Evolutionary conservation across 2,888 invertebrate species (phyloP), one percentile per base, ranked within the genome.

Genomic region (Venustoraphidia nigricollis): DNA sequence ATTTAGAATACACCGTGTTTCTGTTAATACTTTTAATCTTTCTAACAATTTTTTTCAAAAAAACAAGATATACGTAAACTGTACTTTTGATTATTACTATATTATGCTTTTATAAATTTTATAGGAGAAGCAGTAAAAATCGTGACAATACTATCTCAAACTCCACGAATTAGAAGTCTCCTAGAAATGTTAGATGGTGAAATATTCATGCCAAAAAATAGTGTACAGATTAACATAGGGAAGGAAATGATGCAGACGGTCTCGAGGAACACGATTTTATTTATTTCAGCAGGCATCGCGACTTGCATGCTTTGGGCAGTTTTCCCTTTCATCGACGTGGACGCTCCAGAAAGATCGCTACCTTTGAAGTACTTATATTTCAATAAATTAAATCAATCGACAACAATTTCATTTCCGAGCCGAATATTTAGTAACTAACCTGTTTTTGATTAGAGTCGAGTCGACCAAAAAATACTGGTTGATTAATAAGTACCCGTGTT

Each of bases 271-370:
- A 58, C 59, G 9, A 53, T 53, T 8, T 39, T 57, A 9, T 61
- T 63, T 50, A 47, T 60, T 9, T 45, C 49, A 5, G 55, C 59
- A 49, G 55, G 55, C 8, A n/a, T 59, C 8, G 50, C 52, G 3
- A 63, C 64, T 2, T 58, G 62, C 41, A 41, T 53, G 3, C 54
- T 61, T 14, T 65, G 63, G 64, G 61, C 57, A 2, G 51, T 64
- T 9, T 59, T 60, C 50, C 66, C 66, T 2, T 53, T 60, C 17
- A 47, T 63, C 2, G 61, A 63, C 13, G 52, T 38, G n/a, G 49
- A 47, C 5, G 54, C 52, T 10, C 14, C 36, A 11, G 17, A n/a
- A 11, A 17, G 27, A 47, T 10, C 8, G 1, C 13, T 47, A 27
- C 47, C 47, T 41, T 13, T 43, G 17, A 9, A 27, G 27, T 27